Evolutionary conservation across 1,140 invertebrate genomes (phyloP).

Genomic region (Zaprionus taronus): DNA sequence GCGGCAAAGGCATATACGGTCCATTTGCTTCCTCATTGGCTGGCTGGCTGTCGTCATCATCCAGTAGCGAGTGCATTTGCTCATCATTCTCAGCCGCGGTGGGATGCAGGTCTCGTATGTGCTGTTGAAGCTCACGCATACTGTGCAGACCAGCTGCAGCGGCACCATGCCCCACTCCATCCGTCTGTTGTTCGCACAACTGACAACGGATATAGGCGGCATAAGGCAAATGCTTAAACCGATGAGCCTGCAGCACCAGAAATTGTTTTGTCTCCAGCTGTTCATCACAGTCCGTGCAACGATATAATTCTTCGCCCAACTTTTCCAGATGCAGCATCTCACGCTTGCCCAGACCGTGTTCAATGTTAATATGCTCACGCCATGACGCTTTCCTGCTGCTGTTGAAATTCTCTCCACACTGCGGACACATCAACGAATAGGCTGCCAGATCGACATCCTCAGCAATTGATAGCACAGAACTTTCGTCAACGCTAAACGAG

Average conservation of each 20-base stretch:
- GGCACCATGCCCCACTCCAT: constrained; percentile 1
- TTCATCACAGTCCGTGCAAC: constrained; percentile 70
- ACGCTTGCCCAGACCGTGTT: constrained; percentile 57
- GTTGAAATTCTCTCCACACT: constrained; percentile 70
- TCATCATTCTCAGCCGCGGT: constrained; percentile 32
- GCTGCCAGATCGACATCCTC: constrained; percentile 24
- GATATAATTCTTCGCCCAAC: constrained; percentile 56
- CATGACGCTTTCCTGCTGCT: constrained; percentile 48
- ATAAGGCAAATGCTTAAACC: constrained; percentile 71
- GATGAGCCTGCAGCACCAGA: constrained; percentile 64
- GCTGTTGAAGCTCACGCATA: constrained; percentile 60
- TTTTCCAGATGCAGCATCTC: constrained; percentile 64
- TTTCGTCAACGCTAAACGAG: neutral
- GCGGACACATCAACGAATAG: constrained; percentile 66
- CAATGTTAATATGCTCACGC: constrained; percentile 72
- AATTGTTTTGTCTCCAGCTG: constrained; percentile 62
- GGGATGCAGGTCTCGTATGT: constrained; percentile 55
- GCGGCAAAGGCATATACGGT: constrained; percentile 66
- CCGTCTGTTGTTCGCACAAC: constrained; percentile 45
- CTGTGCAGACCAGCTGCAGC: constrained; percentile 51
- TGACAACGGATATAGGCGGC: constrained; percentile 70
- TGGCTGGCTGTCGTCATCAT: constrained; percentile 27
- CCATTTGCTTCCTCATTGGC: constrained; percentile 36
- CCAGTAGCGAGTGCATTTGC: constrained; percentile 25
- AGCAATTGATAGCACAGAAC: neutral